These are phyloP conservation scores for Galerucella nymphaeae DNA, from an alignment of 2,888 invertebrate genomes.

Conservation along the genomic window DNA sequence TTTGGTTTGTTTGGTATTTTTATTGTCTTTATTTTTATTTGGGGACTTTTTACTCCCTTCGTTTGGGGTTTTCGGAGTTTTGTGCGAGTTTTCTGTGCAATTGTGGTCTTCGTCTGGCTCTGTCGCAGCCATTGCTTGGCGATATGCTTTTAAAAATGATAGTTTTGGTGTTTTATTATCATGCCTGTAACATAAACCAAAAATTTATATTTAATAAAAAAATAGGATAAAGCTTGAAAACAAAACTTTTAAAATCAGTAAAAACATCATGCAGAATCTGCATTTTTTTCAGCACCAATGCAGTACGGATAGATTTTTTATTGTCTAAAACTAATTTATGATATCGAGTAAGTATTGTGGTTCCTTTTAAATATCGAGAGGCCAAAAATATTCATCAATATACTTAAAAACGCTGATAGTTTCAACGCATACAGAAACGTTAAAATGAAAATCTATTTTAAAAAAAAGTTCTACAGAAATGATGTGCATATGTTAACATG, in stretches of 20 bases:
- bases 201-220: too few species aligned
- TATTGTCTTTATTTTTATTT: conserved; percentile 30
- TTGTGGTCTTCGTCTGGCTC: conserved; percentile 49
- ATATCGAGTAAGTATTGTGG: not conserved
- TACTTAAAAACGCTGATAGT: not conserved
- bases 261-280: too few species aligned
- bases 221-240: too few species aligned
- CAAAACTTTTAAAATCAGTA: too few species aligned
- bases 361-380: too few species aligned
- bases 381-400: not conserved
- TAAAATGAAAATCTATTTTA: not conserved
- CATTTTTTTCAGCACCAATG: too few species aligned
- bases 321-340: too few species aligned
- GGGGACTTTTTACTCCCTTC: conserved; percentile 30
- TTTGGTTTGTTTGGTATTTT: conserved; percentile 49
- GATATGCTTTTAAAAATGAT: conserved; percentile 19
- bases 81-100: conserved; percentile 48
- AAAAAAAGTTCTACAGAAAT: not conserved
- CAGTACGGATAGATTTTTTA: too few species aligned
- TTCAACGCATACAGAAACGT: not conserved
- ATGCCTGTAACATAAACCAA: conserved; percentile 16
- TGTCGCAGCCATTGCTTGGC: conserved; percentile 31
- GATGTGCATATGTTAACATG: not conserved
- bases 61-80: conserved; percentile 21
- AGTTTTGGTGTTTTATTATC: conserved; percentile 17